Evolutionary conservation across 2,797 vertebrate species (phyloP), one percentile per base, ranked within the genome.

Genomic region (Neostethus bicornis): DNA sequence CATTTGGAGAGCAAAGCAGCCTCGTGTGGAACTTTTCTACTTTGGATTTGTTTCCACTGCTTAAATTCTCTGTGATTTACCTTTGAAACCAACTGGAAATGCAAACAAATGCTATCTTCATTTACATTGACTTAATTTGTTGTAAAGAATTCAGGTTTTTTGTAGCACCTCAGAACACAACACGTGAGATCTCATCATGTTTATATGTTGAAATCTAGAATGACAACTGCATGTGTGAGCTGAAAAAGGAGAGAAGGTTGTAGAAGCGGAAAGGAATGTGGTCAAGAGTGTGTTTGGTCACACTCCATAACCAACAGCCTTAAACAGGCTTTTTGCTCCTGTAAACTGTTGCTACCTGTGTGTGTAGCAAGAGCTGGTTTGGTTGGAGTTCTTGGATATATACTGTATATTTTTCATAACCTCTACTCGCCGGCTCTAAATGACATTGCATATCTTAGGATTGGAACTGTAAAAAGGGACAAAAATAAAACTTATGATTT

Each of bases 271-370:
- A 41, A 57, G 55, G 60, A 66, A 68, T 65, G 66, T 51, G 61
- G 65, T 73, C 59, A 59, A 32, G 54, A 59, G 57, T 73, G 35
- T 67, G 62, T 76, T 74, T 73, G 65, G 64, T 87, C 63, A 60
- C 12, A 53, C 61, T 85, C 69, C 72, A 72, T 61, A 64, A 66
- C 60, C 50, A 10, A 66, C 66, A 48, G 66, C 66, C 67, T 75
- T 75, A 85, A 80, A 79, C 77, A 65, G 54, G 61, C 26, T 2
- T 59, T 51, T 39, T 51, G 26, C 46, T 61, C 26, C 61, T 77
- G 61, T 70, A 80, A 84, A 84, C 54, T 16, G 28, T 47, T 28
- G 37, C 16, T 19, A 38, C 37, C 16, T 42, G 39, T 23, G 20
- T 24, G 42, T 25, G 5, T 21, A 10, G 23, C 14, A n/a, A 16